phyloP scores from a whole-genome alignment of 1,140 invertebrate species.

The Colletes latitarsis region DNA sequence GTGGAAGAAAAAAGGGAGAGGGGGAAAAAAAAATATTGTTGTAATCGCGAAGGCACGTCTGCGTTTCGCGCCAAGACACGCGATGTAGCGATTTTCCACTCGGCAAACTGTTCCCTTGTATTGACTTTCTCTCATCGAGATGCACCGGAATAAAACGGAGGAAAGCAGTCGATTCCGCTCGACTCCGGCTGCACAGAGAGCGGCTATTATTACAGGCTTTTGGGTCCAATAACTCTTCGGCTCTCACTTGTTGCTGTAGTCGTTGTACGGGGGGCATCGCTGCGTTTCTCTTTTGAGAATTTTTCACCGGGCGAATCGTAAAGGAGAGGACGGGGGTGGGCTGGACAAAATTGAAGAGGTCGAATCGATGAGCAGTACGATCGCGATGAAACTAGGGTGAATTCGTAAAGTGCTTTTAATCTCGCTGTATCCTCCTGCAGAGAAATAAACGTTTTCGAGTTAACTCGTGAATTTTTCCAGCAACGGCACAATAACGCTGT shows the following conservation, averaged over 20 bases:
- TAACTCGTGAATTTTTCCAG: neutral
- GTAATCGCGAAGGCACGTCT: constrained; percentile 12
- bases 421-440: neutral
- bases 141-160: constrained; percentile 36
- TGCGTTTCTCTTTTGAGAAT: constrained; percentile 18
- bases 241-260: constrained; percentile 48
- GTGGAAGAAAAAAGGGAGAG: too few species aligned
- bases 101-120: constrained; percentile 6
- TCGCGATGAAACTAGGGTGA: neutral
- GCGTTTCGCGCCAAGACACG: constrained; percentile 1
- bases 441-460: constrained; percentile 18
- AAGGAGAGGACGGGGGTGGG: too few species aligned
- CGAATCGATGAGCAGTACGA: neutral
- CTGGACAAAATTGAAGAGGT: neutral
- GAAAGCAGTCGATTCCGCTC: constrained; percentile 33
- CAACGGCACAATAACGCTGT: neutral
- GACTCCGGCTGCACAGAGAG: constrained; percentile 3
- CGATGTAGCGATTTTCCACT: constrained; percentile 32
- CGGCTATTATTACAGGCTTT: constrained; percentile 49
- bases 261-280: constrained; percentile 12
- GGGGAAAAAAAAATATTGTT: neutral
- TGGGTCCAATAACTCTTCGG: constrained; percentile 49
- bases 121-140: constrained; percentile 40
- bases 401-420: constrained; percentile 9
- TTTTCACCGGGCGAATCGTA: neutral